Percentiles rank a stretch among this genome's conserved stretches.
Conservation (phyloP, 2,888 invertebrate species). For the Papilio protenor region DNA sequence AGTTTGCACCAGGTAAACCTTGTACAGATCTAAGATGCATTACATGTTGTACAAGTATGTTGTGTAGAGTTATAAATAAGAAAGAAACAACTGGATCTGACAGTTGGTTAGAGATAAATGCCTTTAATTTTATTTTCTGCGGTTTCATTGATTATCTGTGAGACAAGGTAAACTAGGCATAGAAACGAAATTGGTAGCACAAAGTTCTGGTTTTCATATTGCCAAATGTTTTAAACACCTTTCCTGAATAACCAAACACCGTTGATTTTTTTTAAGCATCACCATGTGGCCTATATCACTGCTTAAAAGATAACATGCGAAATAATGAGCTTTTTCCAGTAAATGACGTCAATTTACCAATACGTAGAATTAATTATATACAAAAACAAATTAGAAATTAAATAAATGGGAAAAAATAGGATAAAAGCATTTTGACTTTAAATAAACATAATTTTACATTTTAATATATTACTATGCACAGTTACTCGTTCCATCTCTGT, state of each 20-base stretch:
- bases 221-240: no score
- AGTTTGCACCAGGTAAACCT: background rate
- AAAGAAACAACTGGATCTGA: background rate
- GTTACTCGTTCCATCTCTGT: background rate
- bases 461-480: conserved; percentile 2
- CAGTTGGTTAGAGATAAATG: background rate
- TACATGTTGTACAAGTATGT: background rate
- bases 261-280: background rate
- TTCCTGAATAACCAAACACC: no score
- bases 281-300: background rate
- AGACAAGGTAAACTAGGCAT: no score
- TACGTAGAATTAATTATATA: background rate
- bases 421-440: background rate
- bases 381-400: background rate
- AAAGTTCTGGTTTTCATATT: no score
- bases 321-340: background rate
- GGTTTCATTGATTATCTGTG: no score
- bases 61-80: background rate
- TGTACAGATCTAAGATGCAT: background rate
- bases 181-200: no score
- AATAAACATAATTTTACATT: background rate
- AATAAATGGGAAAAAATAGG: background rate
- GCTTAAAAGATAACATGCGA: background rate
- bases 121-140: background rate
- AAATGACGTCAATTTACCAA: background rate